Evolutionary conservation across 2,113 vertebrate genomes (phyloP), one percentile per base, ranked within the genome.

Genomic region (Sander lucioperca): DNA sequence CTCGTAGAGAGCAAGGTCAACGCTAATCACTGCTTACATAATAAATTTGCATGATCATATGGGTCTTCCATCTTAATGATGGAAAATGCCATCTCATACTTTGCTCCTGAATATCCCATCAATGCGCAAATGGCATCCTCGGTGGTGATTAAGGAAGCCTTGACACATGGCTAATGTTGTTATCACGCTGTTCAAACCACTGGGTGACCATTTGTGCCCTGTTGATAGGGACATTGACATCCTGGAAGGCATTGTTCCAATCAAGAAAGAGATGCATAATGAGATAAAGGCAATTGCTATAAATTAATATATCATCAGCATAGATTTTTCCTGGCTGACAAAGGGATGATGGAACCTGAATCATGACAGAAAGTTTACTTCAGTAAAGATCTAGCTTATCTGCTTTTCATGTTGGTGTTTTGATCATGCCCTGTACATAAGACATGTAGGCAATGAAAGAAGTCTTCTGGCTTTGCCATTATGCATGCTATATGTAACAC

Each of bases 141-240:
- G 70, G 83, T 79, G 85, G 91, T 89, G 87, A 94, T 94, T 93
- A 93, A 87, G 90, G 79, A 87, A 88, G 85, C 85, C 84, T 85
- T 91, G 91, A 91, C 91, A 93, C 92, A 93, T 93, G 87, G 92
- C 89, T 94, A 93, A 93, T 93, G 92, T 88, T 86, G 74, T 89
- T 85, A 90, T 91, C 88, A 88, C 69, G 81, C 89, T 91, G 90
- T 91, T 93, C 84, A 90, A 93, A 92, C 80, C 90, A 81, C 89
- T 84, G 82, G 84, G 83, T 90, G 90, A 91, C 91, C 90, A 91
- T 93, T 92, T 88, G 82, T 78, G 86, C 62, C 86, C 86, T 84
- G 90, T 79, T 93, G 88, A 91, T 93, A 67, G 87, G 76, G 68
- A 83, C 90, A 88, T 91, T 90, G 87, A 91, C 91, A 89, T 90